These are phyloP conservation scores for Hipposideros larvatus DNA, from an alignment of 2,797 vertebrate species.

Conservation along the genomic window DNA sequence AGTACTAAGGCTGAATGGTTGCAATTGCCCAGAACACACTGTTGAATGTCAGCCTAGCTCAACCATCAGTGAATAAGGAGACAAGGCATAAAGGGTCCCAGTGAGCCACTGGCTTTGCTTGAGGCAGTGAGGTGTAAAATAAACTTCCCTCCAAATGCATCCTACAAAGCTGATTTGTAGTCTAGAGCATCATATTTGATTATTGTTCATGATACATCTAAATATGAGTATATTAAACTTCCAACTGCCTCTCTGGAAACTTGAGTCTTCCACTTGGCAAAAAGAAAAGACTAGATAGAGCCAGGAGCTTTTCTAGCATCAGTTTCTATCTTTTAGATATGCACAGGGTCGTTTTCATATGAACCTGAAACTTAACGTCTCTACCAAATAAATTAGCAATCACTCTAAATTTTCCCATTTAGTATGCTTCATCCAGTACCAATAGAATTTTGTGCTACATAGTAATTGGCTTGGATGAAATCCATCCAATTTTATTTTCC, in stretches of 20 bases:
- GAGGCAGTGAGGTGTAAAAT: not conserved
- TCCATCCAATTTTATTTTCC: not conserved
- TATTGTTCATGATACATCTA: not conserved
- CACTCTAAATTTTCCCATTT: conserved; percentile 14
- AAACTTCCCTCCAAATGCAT: not conserved
- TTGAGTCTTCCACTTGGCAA: not conserved
- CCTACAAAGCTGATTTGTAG: not conserved
- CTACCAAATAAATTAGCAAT: not conserved
- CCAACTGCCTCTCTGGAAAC: not conserved
- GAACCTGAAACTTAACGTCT: not conserved
- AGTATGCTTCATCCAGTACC: not conserved
- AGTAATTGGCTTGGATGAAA: not conserved
- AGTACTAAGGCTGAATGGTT: not conserved
- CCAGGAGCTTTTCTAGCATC: not conserved
- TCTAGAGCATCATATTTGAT: not conserved
- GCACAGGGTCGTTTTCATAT: not conserved
- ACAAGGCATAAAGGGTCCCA: not conserved
- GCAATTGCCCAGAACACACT: not conserved
- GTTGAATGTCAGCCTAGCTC: not conserved
- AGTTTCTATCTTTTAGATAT: not conserved
- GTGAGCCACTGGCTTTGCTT: not conserved
- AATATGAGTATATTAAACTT: not conserved
- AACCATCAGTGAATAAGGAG: not conserved
- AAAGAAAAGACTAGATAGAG: not conserved
- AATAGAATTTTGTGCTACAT: not conserved